Evolutionary conservation across 2,113 vertebrate genomes (phyloP), one percentile per base, ranked within the genome.

Genomic region (Psephotus haematonotus): DNA sequence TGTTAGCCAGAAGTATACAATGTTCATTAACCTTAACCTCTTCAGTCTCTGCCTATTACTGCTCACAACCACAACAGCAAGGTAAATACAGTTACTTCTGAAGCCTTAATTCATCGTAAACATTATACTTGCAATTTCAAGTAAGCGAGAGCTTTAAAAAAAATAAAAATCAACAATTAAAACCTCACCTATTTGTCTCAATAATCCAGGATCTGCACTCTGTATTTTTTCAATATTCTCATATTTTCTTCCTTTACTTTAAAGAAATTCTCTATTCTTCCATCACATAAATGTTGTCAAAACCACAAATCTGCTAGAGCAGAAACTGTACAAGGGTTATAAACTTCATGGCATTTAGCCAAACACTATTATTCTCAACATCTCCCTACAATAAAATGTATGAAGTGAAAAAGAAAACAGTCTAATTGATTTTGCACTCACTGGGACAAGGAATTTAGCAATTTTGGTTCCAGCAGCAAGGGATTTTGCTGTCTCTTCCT

Each of bases 391-490:
- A 35, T 14, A 52, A 83, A 46, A 80, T 14, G 25, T 1, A 75
- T 10, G 11, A 92, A 92, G 75, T 24, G 4, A 47, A 82, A 92
- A 86, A 57, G 15, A 33, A 91, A 77, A 31, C 11, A 90, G 52
- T 60, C 7, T 60, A 74, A 67, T 52, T 41, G n/a, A 68, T 25
- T 70, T 75, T 69, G 37, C 85, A 97, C 98, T 98, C 93, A 99
- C 99, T 97, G 98, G 96, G 71, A 95, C 86, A 74, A 99, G 92
- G 62, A 99, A 97, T 76, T 98, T 98, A 82, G 97, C 97, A 89
- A 99, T 99, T 98, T 99, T 99, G 86, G 97, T 97, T 95, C 99
- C 99, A 93, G 97, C 97, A 72, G 97, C 97, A 97, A 99, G 97
- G 39, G 99, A 98, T 93, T 97, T 97, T 96, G 96, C 97, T 90